These are phyloP conservation scores for Melieria omissa DNA, from an alignment of 2,888 invertebrate species.

Conservation along the genomic window DNA sequence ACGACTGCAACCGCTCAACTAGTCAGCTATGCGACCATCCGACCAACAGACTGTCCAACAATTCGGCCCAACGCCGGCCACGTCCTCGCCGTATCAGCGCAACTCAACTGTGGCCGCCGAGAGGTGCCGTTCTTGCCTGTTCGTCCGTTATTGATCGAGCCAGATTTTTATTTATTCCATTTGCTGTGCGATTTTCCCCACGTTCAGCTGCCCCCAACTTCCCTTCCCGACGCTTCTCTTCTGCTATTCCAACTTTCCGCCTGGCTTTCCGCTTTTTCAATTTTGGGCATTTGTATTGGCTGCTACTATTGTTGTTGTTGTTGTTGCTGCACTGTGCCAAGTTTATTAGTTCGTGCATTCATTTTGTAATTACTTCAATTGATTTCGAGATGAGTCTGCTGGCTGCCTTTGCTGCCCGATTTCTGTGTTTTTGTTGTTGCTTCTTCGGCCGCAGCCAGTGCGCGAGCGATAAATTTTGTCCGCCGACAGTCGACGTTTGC, in stretches of 20 bases:
- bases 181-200: no score
- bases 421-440: not conserved
- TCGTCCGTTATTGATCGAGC: no score
- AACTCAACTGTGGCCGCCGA: not conserved
- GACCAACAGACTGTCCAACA: slow-evolving; percentile 8
- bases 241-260: not conserved
- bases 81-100: slow-evolving; percentile 8
- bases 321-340: slow-evolving; percentile 46
- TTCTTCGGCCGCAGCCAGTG: not conserved
- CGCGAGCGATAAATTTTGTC: not conserved
- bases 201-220: no score
- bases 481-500: not conserved
- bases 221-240: no score
- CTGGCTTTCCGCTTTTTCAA: slow-evolving; percentile 12
- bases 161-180: no score
- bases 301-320: slow-evolving; percentile 15
- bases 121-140: no score
- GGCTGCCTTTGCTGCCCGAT: not conserved
- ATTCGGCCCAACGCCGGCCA: not conserved
- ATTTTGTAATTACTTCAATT: slow-evolving; percentile 66
- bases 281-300: slow-evolving; percentile 24
- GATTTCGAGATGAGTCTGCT: slow-evolving; percentile 56
- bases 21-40: slow-evolving; percentile 8
- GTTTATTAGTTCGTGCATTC: slow-evolving; percentile 66
- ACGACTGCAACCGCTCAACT: slow-evolving; percentile 23